These are phyloP conservation scores for Dasyprocta punctata DNA, from an alignment of 2,113 vertebrate species.

Conservation along the genomic window DNA sequence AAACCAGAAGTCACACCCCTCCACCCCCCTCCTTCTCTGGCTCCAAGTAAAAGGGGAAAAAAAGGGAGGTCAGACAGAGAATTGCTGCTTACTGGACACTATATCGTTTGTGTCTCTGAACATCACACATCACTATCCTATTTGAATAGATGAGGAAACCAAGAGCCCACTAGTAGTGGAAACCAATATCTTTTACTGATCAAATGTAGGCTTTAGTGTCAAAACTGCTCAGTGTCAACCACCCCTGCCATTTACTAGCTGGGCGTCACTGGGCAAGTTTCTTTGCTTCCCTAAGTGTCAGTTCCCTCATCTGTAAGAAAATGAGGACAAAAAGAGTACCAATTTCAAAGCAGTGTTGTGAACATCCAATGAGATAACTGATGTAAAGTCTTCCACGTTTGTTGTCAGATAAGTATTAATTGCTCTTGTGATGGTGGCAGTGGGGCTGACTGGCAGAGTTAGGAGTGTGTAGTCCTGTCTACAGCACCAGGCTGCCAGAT, in stretches of 20 bases:
- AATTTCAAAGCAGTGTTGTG: background rate
- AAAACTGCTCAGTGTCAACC: background rate
- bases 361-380: background rate
- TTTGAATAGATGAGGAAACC: background rate
- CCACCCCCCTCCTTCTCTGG: too few relatives aligned
- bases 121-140: background rate
- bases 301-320: constrained; percentile 13
- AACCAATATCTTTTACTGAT: background rate
- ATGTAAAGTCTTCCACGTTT: background rate
- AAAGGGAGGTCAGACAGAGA: background rate
- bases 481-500: background rate
- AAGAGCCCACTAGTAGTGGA: background rate
- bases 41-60: constrained; percentile 9
- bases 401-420: background rate
- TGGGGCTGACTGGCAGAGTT: background rate
- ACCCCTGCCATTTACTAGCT: background rate
- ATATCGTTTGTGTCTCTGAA: background rate
- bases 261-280: background rate
- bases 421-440: background rate
- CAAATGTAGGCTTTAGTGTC: background rate
- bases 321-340: background rate
- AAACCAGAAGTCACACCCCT: background rate
- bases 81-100: background rate
- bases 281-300: background rate
- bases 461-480: background rate